Base-by-base conservation (phyloP, 2,797 vertebrate species). In the Pelodytes ibericus region DNA sequence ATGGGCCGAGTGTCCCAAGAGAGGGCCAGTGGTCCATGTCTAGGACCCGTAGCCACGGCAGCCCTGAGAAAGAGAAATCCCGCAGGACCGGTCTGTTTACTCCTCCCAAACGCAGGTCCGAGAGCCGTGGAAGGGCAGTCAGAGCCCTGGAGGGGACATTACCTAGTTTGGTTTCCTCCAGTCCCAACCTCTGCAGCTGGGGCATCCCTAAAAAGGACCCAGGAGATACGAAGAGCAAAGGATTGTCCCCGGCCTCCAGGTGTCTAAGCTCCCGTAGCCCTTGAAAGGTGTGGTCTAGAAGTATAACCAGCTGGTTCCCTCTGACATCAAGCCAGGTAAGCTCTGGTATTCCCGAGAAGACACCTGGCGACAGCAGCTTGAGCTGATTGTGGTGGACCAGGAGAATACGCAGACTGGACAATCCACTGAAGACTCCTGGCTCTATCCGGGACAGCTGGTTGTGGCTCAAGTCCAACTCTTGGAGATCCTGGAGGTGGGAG, bases 231-330 rank as follows among this genome's bases (percentile, higher is more conserved):
- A 96, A 96, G 58, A 96, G 93, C 83, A 97, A 73, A 80, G 95
- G 94, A 22, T 96, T 96, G 79, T 95, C 93, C 0, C 92, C 91
- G 0, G 92, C 90, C 51, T 96, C 94, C 67, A 97, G 82, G 15
- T 85, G 89, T 76, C 89, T 89, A n/a, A 97, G 88, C 69, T 84
- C 93, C 63, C 77, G 58, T 80, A 95, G 84, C 51, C 94, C 94
- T 60, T 85, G 86, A 81, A 97, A 97, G 9, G 94, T 93, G 57
- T 93, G 91, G 64, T 97, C 96, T 62, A 96, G 85, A 76, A 97
- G 94, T 22, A 97, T 91, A 53, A 96, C 91, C 24, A 97, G 94
- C 85, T 96, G 93, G 80, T 97, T 97, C 79, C 93, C 89, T 65
- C 96, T 93, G 62, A 96, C 80, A 74, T 96, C 95, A 30, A 97